Evolutionary conservation across 2,888 invertebrate genomes (phyloP), one percentile per base, ranked within the genome.

Genomic region (Drosophila differens): DNA sequence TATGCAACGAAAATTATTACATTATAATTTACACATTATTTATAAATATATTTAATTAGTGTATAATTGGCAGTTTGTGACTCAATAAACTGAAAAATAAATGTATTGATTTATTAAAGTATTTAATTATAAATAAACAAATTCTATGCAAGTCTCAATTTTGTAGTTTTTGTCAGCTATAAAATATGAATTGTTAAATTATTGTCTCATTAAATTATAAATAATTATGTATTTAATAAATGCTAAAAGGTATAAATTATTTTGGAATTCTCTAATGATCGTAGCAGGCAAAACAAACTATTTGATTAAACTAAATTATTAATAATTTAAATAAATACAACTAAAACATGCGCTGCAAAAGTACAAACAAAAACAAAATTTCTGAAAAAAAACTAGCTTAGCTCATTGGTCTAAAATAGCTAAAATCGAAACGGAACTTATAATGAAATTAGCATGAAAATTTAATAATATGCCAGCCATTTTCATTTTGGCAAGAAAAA

Each of bases 261-360:
- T 72, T 77, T 72, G 85, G 90, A 86, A 89, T 88, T 86, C 86
- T 86, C 90, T 87, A 82, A 85, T 68, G 69, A 65, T 62, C 30
- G 65, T 64, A 60, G 67, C 66, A 58, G 10, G 58, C 58, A 74
- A 60, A 52, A 37, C 30, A 59, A 68, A 47, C 25, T 25, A 70
- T 72, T 69, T 69, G 57, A 67, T 59, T 73, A 68, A 37, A n/a
- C 39, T 70, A 61, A 60, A 63, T 44, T 70, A 61, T 39, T 63
- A 66, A 60, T 58, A 68, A 77, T 75, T 65, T 60, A 70, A 78
- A 81, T 82, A 79, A 79, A 70, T 74, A 66, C 22, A 81, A 69
- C 25, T 60, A 58, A 69, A 77, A 71, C 85, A 83, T 81, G 89
- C 83, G 22, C 44, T 51, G 4, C 44, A 66, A 62, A 33, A 30